These are phyloP conservation scores for Epinephelus fuscoguttatus DNA, from an alignment of 2,113 vertebrate genomes.

Conservation along the genomic window DNA sequence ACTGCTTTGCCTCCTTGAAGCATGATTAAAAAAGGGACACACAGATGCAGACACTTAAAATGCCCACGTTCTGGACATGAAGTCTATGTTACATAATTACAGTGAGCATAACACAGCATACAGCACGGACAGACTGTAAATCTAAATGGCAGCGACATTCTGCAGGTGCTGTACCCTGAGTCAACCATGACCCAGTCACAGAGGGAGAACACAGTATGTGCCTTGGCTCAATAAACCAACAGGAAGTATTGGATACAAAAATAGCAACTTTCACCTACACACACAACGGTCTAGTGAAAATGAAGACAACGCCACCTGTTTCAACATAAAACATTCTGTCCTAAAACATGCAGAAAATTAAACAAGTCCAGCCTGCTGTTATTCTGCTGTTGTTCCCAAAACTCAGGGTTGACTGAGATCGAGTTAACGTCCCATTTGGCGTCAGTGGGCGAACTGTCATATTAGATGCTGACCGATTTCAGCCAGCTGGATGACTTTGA, in stretches of 20 bases:
- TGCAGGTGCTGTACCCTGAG: not conserved
- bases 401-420: conserved; percentile 3
- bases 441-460: not conserved
- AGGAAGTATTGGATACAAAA: not conserved
- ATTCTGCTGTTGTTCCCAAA: not conserved
- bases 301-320: conserved; percentile 33
- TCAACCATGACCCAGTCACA: conserved; percentile 48
- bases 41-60: not conserved
- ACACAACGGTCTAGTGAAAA: conserved; percentile 11
- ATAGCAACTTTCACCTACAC: not conserved
- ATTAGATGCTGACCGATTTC: not conserved
- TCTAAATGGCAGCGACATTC: conserved; percentile 14
- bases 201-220: not conserved
- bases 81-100: conserved; percentile 13
- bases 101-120: not conserved
- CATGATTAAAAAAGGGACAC: not conserved
- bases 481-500: conserved; percentile 27
- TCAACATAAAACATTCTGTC: conserved; percentile 32
- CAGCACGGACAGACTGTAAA: conserved; percentile 17
- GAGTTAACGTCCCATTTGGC: not conserved
- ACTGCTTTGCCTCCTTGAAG: not conserved
- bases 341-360: conserved; percentile 1
- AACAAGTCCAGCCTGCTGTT: not conserved
- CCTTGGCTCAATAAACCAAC: not conserved
- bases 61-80: not conserved